phyloP scores from a whole-genome alignment of 1,140 invertebrate species.

The Macrotrachela quadricornifera region DNA sequence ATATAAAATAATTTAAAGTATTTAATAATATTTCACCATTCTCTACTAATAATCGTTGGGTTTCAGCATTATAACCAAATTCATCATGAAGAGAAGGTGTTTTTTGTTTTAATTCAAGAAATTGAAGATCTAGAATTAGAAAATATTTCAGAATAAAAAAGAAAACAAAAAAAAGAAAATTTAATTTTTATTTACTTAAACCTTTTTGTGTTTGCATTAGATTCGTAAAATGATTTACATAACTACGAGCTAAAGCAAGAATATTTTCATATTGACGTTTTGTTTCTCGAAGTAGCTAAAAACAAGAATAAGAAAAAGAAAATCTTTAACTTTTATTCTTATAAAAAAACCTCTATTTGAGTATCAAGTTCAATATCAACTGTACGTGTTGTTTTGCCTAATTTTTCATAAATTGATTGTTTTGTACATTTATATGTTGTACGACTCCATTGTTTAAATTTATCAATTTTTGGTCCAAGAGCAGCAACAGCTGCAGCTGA shows the following conservation, averaged over 20 bases:
- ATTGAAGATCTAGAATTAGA: conserved; percentile 74
- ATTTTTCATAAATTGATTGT: conserved; percentile 74
- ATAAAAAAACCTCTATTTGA: conserved; percentile 68
- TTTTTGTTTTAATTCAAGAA: conserved; percentile 77
- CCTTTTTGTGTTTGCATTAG: conserved; percentile 56
- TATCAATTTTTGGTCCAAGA: conserved; percentile 40
- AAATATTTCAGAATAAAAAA: too few relatives aligned
- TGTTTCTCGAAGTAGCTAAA: not conserved
- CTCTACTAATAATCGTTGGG: conserved; percentile 69
- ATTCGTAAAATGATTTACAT: conserved; percentile 47
- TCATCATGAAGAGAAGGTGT: conserved; percentile 79
- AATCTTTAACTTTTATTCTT: conserved; percentile 80
- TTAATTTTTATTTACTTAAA: not conserved
- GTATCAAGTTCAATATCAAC: conserved; percentile 70
- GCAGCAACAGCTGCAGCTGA: too few relatives aligned
- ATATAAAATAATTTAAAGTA: conserved; percentile 83
- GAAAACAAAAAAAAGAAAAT: conserved; percentile 18
- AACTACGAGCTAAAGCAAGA: conserved; percentile 31
- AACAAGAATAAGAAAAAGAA: conserved; percentile 47
- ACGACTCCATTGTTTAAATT: conserved; percentile 78
- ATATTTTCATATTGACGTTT: conserved; percentile 18
- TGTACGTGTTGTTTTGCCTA: conserved; percentile 60
- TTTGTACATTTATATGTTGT: conserved; percentile 89
- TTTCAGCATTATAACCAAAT: conserved; percentile 82
- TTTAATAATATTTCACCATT: conserved; percentile 71